Conservation (phyloP, 2,888 invertebrate species). For the Petrolisthes cinctipes region DNA sequence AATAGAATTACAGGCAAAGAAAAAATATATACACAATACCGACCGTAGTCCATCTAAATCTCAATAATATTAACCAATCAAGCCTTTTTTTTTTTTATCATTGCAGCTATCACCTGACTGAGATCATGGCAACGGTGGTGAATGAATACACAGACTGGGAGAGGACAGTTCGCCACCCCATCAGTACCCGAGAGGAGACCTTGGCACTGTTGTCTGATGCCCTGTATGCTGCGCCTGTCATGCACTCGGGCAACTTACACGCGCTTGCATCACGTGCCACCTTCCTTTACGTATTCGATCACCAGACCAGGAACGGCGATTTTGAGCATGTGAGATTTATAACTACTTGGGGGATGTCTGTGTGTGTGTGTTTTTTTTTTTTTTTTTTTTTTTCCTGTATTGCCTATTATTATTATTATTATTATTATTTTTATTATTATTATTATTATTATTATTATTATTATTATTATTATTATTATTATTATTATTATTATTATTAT, state of each 20-base stretch:
- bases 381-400: no score
- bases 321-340: constrained; percentile 54
- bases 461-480: no score
- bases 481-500: no score
- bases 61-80: no score
- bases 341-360: not conserved
- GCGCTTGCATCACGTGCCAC: constrained; percentile 67
- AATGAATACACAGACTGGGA: constrained; percentile 98
- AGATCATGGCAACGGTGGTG: constrained; percentile 93
- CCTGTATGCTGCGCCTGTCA: constrained; percentile 70
- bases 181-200: constrained; percentile 71
- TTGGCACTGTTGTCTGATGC: constrained; percentile 72
- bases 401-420: no score
- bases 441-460: not conserved
- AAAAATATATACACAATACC: no score
- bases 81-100: constrained; percentile 49
- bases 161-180: constrained; percentile 75
- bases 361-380: not conserved
- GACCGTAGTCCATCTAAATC: no score
- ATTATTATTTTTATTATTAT: no score
- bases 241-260: constrained; percentile 69
- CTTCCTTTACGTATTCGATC: constrained; percentile 69
- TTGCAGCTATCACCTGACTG: constrained; percentile 84
- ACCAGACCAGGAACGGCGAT: constrained; percentile 61
- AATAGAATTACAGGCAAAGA: no score